Conservation (phyloP, 2,797 vertebrate species). For the Phrynocephalus guinanensis region DNA sequence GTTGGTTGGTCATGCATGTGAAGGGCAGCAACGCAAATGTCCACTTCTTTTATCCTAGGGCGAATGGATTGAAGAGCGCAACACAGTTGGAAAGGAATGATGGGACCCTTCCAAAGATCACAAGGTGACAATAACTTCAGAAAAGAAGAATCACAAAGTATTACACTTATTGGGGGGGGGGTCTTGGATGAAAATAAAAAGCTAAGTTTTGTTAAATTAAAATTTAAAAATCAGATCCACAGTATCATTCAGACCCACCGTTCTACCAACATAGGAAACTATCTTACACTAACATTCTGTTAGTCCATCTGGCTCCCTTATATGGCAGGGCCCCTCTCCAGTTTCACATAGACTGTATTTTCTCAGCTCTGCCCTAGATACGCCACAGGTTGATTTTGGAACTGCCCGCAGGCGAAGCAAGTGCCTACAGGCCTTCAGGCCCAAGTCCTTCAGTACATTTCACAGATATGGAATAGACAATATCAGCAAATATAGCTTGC, state of each 20-base stretch:
- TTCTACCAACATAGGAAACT: neutral
- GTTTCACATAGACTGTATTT: neutral
- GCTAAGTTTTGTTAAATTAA: conserved; percentile 33
- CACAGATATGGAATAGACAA: neutral
- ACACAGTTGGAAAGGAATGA: conserved; percentile 29
- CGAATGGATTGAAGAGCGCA: conserved; percentile 18
- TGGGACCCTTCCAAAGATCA: conserved; percentile 39
- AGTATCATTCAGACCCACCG: neutral
- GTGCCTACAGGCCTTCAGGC: neutral
- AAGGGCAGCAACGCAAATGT: neutral
- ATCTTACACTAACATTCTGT: neutral
- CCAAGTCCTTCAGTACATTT: neutral
- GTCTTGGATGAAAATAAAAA: neutral
- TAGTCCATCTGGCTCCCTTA: too few species aligned
- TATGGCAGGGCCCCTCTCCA: neutral
- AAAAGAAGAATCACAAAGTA: neutral
- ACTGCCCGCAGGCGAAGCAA: neutral
- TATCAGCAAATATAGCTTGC: neutral
- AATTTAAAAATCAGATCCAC: neutral
- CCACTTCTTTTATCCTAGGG: conserved; percentile 14
- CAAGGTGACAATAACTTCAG: conserved; percentile 16
- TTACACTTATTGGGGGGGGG: neutral
- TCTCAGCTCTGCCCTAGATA: neutral
- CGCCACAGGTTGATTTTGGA: neutral
- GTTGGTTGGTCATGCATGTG: neutral